phyloP scores from a whole-genome alignment of 1,140 invertebrate species.

The Hylyphantes graminicola region DNA sequence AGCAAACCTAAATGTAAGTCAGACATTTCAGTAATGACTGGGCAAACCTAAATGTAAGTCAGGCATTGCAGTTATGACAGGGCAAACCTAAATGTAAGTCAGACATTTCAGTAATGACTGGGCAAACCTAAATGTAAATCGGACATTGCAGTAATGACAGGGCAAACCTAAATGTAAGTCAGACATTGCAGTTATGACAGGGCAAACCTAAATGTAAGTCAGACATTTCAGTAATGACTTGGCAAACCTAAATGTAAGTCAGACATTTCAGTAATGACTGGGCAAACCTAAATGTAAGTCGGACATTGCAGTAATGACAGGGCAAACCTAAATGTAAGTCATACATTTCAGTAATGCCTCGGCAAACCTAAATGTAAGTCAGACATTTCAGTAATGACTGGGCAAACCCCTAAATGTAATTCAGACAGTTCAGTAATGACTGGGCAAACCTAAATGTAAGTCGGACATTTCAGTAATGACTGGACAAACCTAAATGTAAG shows the following conservation, averaged over 20 bases:
- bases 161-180: slow-evolving; percentile 3
- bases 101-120: too few relatives aligned
- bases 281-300: slow-evolving; percentile 3
- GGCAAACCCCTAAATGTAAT: not conserved
- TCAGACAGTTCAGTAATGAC: too few relatives aligned
- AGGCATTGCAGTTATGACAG: too few relatives aligned
- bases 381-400: too few relatives aligned
- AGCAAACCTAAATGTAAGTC: slow-evolving; percentile 1
- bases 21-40: too few relatives aligned
- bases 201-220: slow-evolving; percentile 3
- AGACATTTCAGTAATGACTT: not conserved
- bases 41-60: slow-evolving; percentile 3
- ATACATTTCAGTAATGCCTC: too few relatives aligned
- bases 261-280: too few relatives aligned
- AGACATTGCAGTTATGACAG: too few relatives aligned
- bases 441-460: slow-evolving; percentile 4
- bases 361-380: slow-evolving; percentile 3
- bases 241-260: slow-evolving; percentile 5
- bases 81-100: slow-evolving; percentile 3
- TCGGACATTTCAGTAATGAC: too few relatives aligned
- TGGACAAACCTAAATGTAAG: slow-evolving; percentile 4
- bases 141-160: too few relatives aligned
- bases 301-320: too few relatives aligned
- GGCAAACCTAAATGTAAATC: slow-evolving; percentile 1
- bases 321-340: slow-evolving; percentile 3